phyloP scores from a whole-genome alignment of 2,797 vertebrate genomes.

The Vultur gryphus region DNA sequence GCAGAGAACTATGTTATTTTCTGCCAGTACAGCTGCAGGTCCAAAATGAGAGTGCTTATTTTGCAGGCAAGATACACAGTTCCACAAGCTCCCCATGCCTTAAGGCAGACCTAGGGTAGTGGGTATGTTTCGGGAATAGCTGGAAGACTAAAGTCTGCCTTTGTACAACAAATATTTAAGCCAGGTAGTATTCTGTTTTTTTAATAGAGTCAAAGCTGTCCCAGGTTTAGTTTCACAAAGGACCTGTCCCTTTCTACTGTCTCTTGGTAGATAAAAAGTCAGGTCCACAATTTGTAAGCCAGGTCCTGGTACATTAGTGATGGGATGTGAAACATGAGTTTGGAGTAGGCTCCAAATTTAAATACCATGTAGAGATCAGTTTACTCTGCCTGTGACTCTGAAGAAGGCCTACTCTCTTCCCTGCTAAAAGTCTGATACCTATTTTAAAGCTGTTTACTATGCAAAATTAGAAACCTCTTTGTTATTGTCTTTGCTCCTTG shows the following conservation, averaged over 20 bases:
- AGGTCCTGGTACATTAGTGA: background rate
- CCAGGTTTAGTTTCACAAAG: background rate
- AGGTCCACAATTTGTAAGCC: background rate
- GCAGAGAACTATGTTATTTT: background rate
- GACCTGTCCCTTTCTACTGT: background rate
- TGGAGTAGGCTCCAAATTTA: constrained; percentile 11
- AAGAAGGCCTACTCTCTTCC: background rate
- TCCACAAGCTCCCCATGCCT: background rate
- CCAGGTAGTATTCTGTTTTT: background rate
- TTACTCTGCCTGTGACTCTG: background rate
- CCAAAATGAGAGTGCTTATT: background rate
- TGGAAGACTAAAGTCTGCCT: background rate
- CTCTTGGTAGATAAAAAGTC: background rate
- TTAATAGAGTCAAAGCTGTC: background rate
- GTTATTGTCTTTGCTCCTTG: background rate
- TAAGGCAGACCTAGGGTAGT: background rate
- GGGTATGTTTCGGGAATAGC: background rate
- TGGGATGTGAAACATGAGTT: constrained; percentile 43
- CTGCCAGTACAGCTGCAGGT: background rate
- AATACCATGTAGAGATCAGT: constrained; percentile 36
- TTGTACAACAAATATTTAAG: background rate
- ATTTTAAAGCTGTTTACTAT: background rate
- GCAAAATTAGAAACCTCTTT: background rate
- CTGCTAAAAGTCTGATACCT: background rate
- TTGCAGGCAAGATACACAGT: background rate